A percentile compares a stretch with the other conserved stretches of the same genome.
Evolutionary conservation across 2,888 invertebrate genomes (phyloP).

Genomic region (Drosophila pseudotakahashii): DNA sequence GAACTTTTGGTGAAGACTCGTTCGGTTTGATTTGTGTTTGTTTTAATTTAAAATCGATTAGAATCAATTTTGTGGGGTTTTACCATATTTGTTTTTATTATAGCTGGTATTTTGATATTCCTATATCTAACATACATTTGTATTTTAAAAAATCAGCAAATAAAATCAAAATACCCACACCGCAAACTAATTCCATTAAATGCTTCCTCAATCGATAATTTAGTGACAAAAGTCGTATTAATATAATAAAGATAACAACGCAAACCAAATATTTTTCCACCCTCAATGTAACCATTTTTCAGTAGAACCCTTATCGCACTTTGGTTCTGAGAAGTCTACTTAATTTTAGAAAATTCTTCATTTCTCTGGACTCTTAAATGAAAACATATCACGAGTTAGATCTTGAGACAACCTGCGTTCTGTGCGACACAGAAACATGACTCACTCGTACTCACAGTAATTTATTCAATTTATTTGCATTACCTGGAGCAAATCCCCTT

Average conservation of each 20-base stretch:
- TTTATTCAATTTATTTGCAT: constrained; percentile 46
- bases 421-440: constrained; percentile 44
- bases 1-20: not conserved
- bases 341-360: constrained; percentile 18
- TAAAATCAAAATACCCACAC: not conserved
- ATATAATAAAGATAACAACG: constrained; percentile 8
- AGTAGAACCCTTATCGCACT: constrained; percentile 2
- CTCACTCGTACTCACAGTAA: constrained; percentile 38
- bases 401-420: constrained; percentile 38
- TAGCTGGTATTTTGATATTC: too few species aligned
- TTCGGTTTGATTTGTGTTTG: not conserved
- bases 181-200: not conserved
- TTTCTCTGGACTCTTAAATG: not conserved
- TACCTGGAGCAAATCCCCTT: constrained; percentile 12
- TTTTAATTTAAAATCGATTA: constrained; percentile 2
- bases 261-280: not conserved
- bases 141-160: not conserved
- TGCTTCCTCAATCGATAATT: constrained; percentile 11
- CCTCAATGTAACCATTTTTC: not conserved
- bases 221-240: not conserved
- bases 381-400: constrained; percentile 41
- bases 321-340: constrained; percentile 7
- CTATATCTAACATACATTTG: too few species aligned
- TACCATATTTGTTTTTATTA: too few species aligned
- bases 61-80: not conserved